phyloP scores from a whole-genome alignment of 2,113 vertebrate species.

The Egretta garzetta region DNA sequence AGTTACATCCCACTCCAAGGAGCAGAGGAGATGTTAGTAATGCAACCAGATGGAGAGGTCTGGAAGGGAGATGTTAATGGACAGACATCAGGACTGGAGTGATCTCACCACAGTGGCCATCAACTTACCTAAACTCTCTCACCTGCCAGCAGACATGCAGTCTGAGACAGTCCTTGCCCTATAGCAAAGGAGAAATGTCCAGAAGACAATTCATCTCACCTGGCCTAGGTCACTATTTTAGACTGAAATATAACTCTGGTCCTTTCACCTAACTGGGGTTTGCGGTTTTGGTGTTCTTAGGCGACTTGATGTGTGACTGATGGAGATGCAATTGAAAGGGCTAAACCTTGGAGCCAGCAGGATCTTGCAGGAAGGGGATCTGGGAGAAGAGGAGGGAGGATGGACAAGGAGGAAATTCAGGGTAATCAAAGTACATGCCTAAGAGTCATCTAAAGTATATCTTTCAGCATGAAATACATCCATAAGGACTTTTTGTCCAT shows the following conservation, averaged over 20 bases:
- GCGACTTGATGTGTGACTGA: not conserved
- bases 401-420: not conserved
- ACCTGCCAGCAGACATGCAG: fast-evolving
- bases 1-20: not conserved
- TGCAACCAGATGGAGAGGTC: not conserved
- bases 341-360: not conserved
- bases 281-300: not conserved
- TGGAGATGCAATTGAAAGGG: not conserved
- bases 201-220: not conserved
- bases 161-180: not conserved
- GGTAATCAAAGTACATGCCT: not conserved
- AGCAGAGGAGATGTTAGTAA: not conserved
- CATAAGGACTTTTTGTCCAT: not conserved
- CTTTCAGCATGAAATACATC: not conserved
- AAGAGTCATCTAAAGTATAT: not conserved
- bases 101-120: not conserved
- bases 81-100: not conserved
- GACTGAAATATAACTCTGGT: not conserved
- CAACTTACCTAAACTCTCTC: not conserved
- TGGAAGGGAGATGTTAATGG: not conserved
- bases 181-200: not conserved
- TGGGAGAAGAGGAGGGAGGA: not conserved
- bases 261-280: not conserved
- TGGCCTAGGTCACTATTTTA: not conserved
- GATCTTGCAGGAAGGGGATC: not conserved